Base-by-base conservation (phyloP, 1,140 invertebrate species). In the Periplaneta americana region DNA sequence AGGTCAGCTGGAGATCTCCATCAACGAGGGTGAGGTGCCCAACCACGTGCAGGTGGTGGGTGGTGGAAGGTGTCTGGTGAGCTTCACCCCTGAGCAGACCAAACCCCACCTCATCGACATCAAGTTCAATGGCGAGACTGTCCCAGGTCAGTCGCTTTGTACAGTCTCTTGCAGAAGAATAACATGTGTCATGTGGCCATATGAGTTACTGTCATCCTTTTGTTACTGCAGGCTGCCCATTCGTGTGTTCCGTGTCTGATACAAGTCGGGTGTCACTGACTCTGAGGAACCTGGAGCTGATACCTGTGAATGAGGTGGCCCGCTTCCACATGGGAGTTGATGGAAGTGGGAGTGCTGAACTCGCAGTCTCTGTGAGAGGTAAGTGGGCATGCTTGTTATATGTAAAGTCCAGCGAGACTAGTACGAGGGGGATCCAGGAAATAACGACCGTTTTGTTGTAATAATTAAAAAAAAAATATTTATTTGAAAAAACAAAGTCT, bases 41-140 rank as follows among this genome's bases (percentile, higher is more conserved):
- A 99, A 99, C 91, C 97, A 99, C 89, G 98, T 99, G 31, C 96
- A 97, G 88, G 96, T 97, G 22, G 95, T 99, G 10, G 97, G 97
- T 75, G 97, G 97, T 82, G 97, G 97, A 39, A 92, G 96, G 81
- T 99, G 97, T 87, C 91, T 98, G 34, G 97, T 99, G 15, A 98
- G 96, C 77, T 99, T 99, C 89, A 96, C 97, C 18, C 98, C 98
- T 28, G 97, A 98, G 86, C 92, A 94, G 82, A 91, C 95, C 13
- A 97, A 97, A 84, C 92, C 96, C 34, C 98, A 99, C 89, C 92
- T 95, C 83, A 98, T 99, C 84, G 98, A 99, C 89, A 99, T 99
- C 82, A 99, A 98, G 89, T 99, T 99, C 89, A 99, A 99, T 88
- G 96, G 96, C 75, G 96, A 98, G 89, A 96, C 96, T 80, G 97